These are phyloP conservation scores for Ornithoptera priamus DNA, from an alignment of 2,888 invertebrate species.

Conservation along the genomic window DNA sequence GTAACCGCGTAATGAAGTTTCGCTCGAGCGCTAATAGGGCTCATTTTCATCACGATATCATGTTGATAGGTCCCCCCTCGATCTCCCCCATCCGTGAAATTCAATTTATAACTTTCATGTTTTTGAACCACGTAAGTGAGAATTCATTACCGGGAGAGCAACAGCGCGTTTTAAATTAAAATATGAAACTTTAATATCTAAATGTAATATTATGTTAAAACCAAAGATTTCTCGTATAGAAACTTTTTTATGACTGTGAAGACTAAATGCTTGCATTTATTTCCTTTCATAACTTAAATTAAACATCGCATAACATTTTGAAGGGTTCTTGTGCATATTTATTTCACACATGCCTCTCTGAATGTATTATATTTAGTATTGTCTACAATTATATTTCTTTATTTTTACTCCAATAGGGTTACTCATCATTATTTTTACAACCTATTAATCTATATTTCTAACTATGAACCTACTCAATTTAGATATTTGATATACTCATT, in stretches of 20 bases:
- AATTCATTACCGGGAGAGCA: constrained; percentile 17
- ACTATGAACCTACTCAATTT: no score
- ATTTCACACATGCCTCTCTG: no score
- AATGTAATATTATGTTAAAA: neutral
- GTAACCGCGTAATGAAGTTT: constrained; percentile 72
- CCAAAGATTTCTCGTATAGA: neutral
- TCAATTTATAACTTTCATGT: constrained; percentile 51
- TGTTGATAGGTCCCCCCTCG: constrained; percentile 47
- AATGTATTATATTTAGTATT: no score
- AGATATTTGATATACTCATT: no score
- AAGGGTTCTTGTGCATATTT: neutral
- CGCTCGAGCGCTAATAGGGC: constrained; percentile 58
- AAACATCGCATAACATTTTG: neutral
- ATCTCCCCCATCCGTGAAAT: constrained; percentile 50
- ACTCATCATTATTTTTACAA: no score
- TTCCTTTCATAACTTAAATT: no score
- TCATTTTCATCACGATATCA: constrained; percentile 63
- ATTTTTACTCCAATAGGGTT: no score
- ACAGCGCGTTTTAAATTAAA: neutral
- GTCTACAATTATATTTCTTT: no score
- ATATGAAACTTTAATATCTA: neutral
- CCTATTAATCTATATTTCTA: no score
- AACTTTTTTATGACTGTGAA: neutral
- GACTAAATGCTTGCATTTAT: no score
- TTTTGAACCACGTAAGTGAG: constrained; percentile 34